Evolutionary conservation across 2,113 vertebrate genomes (phyloP), one percentile per base, ranked within the genome.

Genomic region (Dasyprocta punctata): DNA sequence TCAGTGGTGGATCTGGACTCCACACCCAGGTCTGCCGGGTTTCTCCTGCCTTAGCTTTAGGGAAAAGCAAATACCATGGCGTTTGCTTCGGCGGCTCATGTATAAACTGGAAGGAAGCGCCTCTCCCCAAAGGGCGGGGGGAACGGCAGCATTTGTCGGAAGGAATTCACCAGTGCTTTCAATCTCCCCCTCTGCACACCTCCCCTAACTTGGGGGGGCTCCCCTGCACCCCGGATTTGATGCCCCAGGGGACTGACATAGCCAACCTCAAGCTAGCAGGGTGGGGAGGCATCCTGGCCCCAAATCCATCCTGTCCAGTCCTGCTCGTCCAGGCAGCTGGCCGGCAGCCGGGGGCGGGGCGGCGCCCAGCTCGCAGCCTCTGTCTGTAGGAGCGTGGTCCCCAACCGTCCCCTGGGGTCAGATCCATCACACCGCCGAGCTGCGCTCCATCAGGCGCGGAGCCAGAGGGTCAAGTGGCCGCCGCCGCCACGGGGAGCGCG

Each of bases 381-480:
- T 98, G 98, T 97, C 98, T 91, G 73, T 97, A 49, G 98, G 83
- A 98, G 97, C 92, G 7, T 0, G 84, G 98, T 97, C 98, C 98
- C 97, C 95, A 95, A 96, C 87, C 92, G 98, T 98, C 98, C 99
- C 99, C 98, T 0, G 98, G 98, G 98, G 98, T 98, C 98, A 98
- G 98, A 99, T 99, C 98, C 98, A 99, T 99, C 99, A 99, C 30
- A 44, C 97, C 33, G 82, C 94, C 1, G 44, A 0, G 96, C 98
- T 96, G 98, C 98, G 97, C 98, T 98, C 97, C 90, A 97, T 99
- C 99, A 98, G 98, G 97, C 8, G 36, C 98, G 97, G 96, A 93
- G 86, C 98, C 94, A 58, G 98, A 98, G 99, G 99, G 99, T 99
- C 99, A 99, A 99, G 99, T 97, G 98, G 98, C 98, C 77, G 85